Percentiles rank a stretch among this genome's conserved stretches.
Conservation (phyloP, 1,140 invertebrate species). For the Xylocopa sonorina region DNA sequence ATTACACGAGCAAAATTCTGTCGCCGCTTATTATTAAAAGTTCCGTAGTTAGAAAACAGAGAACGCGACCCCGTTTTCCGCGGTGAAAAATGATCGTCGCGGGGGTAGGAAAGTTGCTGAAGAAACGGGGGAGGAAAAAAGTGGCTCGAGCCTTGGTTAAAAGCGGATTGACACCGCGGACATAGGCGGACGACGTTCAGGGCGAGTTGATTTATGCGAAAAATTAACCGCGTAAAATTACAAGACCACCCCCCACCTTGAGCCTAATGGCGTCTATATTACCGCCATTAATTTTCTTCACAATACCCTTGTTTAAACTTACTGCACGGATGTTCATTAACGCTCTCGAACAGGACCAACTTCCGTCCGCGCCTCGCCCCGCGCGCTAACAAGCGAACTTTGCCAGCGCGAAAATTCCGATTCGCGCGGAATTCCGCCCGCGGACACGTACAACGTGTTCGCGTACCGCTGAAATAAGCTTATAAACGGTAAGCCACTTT, state of each 20-base stretch:
- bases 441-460: constrained; percentile 17
- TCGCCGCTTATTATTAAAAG: too few species aligned
- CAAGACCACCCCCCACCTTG: neutral
- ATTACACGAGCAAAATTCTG: too few species aligned
- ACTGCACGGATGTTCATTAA: constrained; percentile 45
- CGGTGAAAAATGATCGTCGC: neutral
- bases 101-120: neutral
- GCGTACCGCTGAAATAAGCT: constrained; percentile 17
- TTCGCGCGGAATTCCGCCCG: constrained; percentile 1
- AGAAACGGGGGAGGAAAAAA: neutral
- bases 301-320: constrained; percentile 47
- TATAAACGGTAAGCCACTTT: constrained; percentile 38
- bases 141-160: neutral
- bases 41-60: too few species aligned
- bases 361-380: neutral
- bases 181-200: neutral
- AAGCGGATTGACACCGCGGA: neutral
- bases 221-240: constrained; percentile 38
- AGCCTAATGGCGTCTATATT: constrained; percentile 23
- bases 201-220: constrained; percentile 23
- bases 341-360: constrained; percentile 2
- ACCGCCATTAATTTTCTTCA: constrained; percentile 43
- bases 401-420: constrained; percentile 26
- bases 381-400: constrained; percentile 40
- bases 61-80: too few species aligned